Conservation (phyloP, 2,797 vertebrate species). For the Melanotaenia pygmaea region DNA sequence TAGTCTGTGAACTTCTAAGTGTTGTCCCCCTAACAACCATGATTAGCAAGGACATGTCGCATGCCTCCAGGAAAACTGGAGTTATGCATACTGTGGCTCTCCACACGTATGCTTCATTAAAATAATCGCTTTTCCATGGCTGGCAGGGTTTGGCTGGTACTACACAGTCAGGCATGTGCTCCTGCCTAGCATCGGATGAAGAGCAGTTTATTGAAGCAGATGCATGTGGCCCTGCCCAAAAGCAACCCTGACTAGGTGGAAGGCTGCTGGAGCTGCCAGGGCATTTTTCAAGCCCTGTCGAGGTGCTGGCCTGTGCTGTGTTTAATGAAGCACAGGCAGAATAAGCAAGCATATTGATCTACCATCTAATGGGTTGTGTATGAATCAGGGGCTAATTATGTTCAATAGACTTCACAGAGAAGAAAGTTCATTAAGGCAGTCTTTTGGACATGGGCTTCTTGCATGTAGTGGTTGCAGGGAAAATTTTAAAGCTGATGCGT, state of each 20-base stretch:
- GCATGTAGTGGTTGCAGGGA: not conserved
- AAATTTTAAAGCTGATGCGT: not conserved
- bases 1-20: constrained; percentile 6
- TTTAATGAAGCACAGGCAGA: constrained; percentile 67
- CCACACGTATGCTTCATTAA: constrained; percentile 27
- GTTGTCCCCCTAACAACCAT: constrained; percentile 16
- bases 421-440: constrained; percentile 25
- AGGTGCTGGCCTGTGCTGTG: constrained; percentile 31
- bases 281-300: constrained; percentile 42
- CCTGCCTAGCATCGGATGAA: constrained; percentile 18
- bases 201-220: constrained; percentile 13
- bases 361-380: constrained; percentile 51
- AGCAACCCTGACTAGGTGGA: not conserved
- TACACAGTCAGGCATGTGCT: constrained; percentile 16
- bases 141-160: not conserved
- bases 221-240: constrained; percentile 12
- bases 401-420: constrained; percentile 19
- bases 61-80: constrained; percentile 19
- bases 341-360: constrained; percentile 61
- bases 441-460: not conserved
- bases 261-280: constrained; percentile 19
- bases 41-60: constrained; percentile 25
- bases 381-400: constrained; percentile 52
- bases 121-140: constrained; percentile 25
- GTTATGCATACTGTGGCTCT: constrained; percentile 4